Base-by-base conservation (phyloP, 2,888 invertebrate species). In the Platynereis dumerilii region DNA sequence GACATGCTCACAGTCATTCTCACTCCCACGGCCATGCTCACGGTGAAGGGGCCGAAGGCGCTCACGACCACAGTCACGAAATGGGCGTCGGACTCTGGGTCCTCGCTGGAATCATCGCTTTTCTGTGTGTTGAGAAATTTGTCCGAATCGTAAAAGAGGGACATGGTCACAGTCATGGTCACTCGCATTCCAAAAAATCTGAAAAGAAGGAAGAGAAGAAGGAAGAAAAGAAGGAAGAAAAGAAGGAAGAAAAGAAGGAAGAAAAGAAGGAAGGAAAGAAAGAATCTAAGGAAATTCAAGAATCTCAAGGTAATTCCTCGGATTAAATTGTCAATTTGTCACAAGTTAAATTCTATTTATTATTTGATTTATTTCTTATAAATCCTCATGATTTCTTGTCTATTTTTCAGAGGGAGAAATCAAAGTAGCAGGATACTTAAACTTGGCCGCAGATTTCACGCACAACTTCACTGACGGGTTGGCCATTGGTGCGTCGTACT, bases 401-500 rank as follows among this genome's bases (percentile, higher is more conserved):
- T 34, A 5, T 34, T 34, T 45, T 52, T 29, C 48, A 17, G 2
- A 27, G 60, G 69, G 58, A 20, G 82, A 81, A 58, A 82, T 93
- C 59, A 90, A 92, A 85, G 91, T 94, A 17, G 89, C 94, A 42
- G 96, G 96, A 1, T 99, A 97, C 83, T 87, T 99, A 69, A 99
- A 99, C 86, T 86, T 99, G 72, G 97, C 94, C 60, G 99, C 99
- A 42, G 99, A 99, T 85, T 97, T 97, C 84, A 91, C 95, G 17
- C 99, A 99, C 84, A 99, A 99, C 86, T 97, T 99, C 80, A 99
- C 99, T 15, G 99, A 99, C 88, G 99, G 99, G 26, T 86, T 99
- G 68, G 99, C 99, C 26, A 98, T 99, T 81, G 99, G 99, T 58
- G 98, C 98, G 0, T 97, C 97, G 0, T 98, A 91, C 83, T 88